Base-by-base conservation (phyloP, 2,888 invertebrate genomes). In the Hedya salicella region DNA sequence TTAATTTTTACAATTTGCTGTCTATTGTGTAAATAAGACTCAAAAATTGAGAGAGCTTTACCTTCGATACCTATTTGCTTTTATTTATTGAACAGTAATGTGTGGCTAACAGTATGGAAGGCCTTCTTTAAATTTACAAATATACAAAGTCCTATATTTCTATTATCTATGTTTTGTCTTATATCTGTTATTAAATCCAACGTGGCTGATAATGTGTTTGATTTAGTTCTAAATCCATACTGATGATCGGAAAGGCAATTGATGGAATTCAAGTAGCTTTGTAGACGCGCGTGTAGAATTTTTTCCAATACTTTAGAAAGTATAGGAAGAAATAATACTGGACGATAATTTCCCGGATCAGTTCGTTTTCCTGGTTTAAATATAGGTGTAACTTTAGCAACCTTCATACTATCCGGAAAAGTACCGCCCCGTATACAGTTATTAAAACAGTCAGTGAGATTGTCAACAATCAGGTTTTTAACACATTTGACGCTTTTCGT, bases 221-320 rank as follows among this genome's bases (percentile, higher is more conserved):
- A 48, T 21, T 57, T 54, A n/a, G 67, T 36, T 14, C 62, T 16
- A 14, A 67, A 67, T 1, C 57, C 56, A 46, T 57, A 67, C 19
- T 62, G 67, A 11, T 49, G 49, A 0, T 49, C 39, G 48, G n/a
- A 62, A 6, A 67, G 36, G 25, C 50, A 67, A 5, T 67, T 50
- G 5, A 56, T 67, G 1, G 39, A 17, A 52, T 63, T 19, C n/a
- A 64, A 40, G 32, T 62, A 40, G 14, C 0, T 36, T 19, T n/a
- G 16, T 16, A 62, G 40, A 11, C 60, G 36, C 19, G 39, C 25
- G n/a, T 60, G 11, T 6, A 60, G 11, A 6, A 50, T n/a, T 39
- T 49, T 60, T 49, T 60, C 60, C n/a, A 60, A 49, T 39, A 60
- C 21, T 60, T 60, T 60, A 8, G 60, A 60, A n/a, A 49, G 8